phyloP scores from a whole-genome alignment of 2,888 invertebrate species.

The Saturnia japonica region DNA sequence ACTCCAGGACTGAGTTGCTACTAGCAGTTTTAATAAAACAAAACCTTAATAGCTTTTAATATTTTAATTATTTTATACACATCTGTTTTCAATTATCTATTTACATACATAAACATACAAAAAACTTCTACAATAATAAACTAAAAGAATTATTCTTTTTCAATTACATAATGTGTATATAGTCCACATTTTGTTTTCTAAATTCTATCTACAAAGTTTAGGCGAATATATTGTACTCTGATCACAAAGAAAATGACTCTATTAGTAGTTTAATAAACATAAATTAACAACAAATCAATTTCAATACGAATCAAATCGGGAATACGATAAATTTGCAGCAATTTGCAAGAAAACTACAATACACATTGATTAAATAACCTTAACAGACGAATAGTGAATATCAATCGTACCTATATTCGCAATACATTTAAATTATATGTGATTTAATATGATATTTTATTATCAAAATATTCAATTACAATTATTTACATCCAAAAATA shows the following conservation, averaged over 20 bases:
- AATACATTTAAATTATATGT: constrained; percentile 31
- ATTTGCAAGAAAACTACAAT: constrained; percentile 4
- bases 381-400: constrained; percentile 15
- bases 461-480: constrained; percentile 36
- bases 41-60: constrained; percentile 36
- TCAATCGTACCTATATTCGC: constrained; percentile 16
- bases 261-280: constrained; percentile 28
- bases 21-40: constrained; percentile 12
- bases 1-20: not conserved
- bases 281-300: constrained; percentile 26
- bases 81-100: constrained; percentile 63
- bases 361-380: constrained; percentile 12
- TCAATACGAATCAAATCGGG: constrained; percentile 7
- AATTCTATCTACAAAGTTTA: constrained; percentile 34
- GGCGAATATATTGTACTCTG: constrained; percentile 16
- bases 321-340: constrained; percentile 4
- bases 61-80: constrained; percentile 73
- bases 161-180: constrained; percentile 26
- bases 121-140: constrained; percentile 65
- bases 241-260: constrained; percentile 11
- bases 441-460: constrained; percentile 22
- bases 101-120: constrained; percentile 69
- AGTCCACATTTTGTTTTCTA: constrained; percentile 30
- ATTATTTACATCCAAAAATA: constrained; percentile 65
- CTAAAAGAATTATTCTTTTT: constrained; percentile 53